phyloP scores from a whole-genome alignment of 2,113 vertebrate species.

The Odobenus rosmarus region DNA sequence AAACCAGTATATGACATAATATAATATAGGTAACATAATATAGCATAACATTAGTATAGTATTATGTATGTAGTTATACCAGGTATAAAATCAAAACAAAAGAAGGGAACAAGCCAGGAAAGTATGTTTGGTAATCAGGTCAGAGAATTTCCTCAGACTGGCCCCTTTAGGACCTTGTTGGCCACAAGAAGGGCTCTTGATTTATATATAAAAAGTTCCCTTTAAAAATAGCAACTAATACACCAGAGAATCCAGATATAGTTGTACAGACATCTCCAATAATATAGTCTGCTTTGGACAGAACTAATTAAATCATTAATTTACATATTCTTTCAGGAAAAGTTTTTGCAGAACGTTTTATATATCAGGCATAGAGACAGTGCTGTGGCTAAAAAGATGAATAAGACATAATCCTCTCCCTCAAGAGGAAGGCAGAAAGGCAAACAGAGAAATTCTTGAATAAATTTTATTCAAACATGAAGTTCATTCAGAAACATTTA shows the following conservation, averaged over 20 bases:
- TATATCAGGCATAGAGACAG: neutral
- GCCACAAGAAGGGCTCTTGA: neutral
- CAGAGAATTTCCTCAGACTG: neutral
- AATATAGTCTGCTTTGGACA: neutral
- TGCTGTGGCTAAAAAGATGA: neutral
- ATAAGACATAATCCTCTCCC: neutral
- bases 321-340: neutral
- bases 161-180: neutral
- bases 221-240: neutral
- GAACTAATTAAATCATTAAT: neutral
- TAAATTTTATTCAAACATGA: neutral
- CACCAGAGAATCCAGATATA: neutral
- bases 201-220: neutral
- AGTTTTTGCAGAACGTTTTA: neutral
- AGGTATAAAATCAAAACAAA: neutral
- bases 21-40: neutral
- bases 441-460: neutral
- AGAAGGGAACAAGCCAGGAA: neutral
- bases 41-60: neutral
- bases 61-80: neutral
- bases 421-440: neutral
- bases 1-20: neutral
- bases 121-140: neutral
- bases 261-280: neutral
- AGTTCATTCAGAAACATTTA: neutral